Conservation (phyloP, 2,113 vertebrate species). For the Echinops telfairi region DNA sequence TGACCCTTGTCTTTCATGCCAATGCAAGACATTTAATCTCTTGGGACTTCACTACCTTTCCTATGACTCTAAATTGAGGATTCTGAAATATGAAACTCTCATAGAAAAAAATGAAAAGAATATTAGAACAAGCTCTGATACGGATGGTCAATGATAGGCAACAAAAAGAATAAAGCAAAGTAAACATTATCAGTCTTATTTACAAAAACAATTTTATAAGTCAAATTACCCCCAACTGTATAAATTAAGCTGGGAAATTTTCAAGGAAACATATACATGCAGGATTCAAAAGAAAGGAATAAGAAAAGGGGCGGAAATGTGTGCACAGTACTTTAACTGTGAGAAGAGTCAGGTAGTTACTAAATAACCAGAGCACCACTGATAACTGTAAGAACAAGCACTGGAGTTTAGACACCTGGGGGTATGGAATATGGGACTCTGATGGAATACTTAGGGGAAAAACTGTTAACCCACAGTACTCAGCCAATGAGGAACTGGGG, state of each 20-base stretch:
- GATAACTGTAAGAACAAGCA: too few species aligned
- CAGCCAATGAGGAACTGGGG: too few species aligned
- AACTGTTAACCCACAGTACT: too few species aligned
- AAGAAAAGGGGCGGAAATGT: neutral
- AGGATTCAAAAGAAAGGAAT: neutral
- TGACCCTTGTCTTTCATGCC: neutral
- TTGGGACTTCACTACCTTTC: neutral
- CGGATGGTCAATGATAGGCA: neutral
- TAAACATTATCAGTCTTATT: neutral
- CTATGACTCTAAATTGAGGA: constrained; percentile 10
- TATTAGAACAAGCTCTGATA: neutral
- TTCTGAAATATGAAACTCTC: constrained; percentile 25
- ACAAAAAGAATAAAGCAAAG: neutral
- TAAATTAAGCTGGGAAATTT: neutral
- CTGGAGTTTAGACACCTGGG: too few species aligned
- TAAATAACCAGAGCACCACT: too few species aligned
- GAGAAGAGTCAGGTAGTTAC: too few species aligned
- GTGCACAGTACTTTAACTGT: neutral
- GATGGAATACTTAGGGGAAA: too few species aligned
- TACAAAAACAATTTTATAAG: neutral
- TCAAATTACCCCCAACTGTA: neutral
- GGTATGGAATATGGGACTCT: too few species aligned
- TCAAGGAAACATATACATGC: neutral
- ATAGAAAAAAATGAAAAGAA: neutral
- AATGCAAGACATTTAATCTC: neutral